Evolutionary conservation across 2,113 vertebrate genomes (phyloP).

Genomic region (Paradoxurus hermaphroditus): DNA sequence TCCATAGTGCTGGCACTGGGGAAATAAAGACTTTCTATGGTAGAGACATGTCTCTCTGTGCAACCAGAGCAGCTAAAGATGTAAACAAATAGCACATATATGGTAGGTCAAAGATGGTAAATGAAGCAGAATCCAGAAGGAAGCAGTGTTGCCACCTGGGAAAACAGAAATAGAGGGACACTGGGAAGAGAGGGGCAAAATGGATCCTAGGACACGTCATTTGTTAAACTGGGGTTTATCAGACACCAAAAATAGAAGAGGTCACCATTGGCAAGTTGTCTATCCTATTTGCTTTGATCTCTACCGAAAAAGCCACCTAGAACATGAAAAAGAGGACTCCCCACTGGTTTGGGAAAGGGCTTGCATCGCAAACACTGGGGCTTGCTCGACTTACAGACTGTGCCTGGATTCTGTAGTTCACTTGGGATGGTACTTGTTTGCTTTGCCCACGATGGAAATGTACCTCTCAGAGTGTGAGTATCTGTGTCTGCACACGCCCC

Average conservation of each 20-base stretch:
- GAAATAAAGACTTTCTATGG: background rate
- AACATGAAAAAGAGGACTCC: background rate
- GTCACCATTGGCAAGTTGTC: no score
- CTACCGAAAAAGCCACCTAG: background rate
- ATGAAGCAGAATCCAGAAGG: slow-evolving; percentile 69
- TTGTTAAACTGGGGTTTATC: background rate
- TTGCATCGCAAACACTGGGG: background rate
- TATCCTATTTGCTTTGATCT: background rate
- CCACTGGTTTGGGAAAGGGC: background rate
- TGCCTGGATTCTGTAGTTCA: background rate
- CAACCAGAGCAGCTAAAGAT: background rate
- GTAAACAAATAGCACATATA: slow-evolving; percentile 45
- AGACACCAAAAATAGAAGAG: background rate
- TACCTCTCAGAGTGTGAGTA: background rate
- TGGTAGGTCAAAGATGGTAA: slow-evolving; percentile 63
- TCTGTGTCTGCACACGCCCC: background rate
- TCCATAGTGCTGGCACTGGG: background rate
- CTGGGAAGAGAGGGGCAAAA: slow-evolving; percentile 67
- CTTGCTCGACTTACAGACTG: background rate
- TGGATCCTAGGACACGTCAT: background rate
- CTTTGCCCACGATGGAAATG: background rate
- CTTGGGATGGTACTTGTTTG: background rate
- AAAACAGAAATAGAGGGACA: slow-evolving; percentile 73
- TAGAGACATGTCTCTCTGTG: slow-evolving; percentile 10
- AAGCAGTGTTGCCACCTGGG: slow-evolving; percentile 62